phyloP scores from a whole-genome alignment of 2,113 vertebrate genomes.

The Coturnix japonica region DNA sequence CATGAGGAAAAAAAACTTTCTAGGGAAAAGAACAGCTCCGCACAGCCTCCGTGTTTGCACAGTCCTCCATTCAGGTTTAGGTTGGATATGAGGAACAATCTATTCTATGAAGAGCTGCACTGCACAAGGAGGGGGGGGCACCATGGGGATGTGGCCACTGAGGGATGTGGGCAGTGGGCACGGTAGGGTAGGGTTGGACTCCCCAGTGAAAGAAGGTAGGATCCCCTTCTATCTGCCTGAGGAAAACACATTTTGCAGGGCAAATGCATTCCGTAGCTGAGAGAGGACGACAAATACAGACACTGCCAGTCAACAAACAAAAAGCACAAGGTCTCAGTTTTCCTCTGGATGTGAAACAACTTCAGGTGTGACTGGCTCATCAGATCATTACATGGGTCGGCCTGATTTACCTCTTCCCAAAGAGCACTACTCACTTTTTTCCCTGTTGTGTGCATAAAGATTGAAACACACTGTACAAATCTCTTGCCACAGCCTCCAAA shows the following conservation, averaged over 20 bases:
- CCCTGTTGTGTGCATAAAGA: constrained; percentile 19
- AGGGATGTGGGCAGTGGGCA: too few species aligned
- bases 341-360: background rate
- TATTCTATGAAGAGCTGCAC: too few species aligned
- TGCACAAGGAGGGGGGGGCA: too few species aligned
- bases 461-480: constrained; percentile 32
- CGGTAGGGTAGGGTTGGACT: too few species aligned
- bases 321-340: background rate
- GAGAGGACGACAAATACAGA: background rate
- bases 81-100: too few species aligned
- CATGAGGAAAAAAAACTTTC: background rate
- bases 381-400: background rate
- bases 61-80: background rate
- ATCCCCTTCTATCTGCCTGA: background rate
- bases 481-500: constrained; percentile 44
- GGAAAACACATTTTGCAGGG: background rate
- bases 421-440: constrained; percentile 66
- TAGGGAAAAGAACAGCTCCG: background rate
- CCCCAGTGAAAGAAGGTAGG: background rate
- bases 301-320: background rate
- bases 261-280: background rate
- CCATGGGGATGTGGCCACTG: too few species aligned
- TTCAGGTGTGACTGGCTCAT: background rate
- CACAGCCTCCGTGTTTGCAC: background rate
- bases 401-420: constrained; percentile 58